phyloP scores from a whole-genome alignment of 92 coral and sea anemone species.

The Scolanthus callimorphus region DNA sequence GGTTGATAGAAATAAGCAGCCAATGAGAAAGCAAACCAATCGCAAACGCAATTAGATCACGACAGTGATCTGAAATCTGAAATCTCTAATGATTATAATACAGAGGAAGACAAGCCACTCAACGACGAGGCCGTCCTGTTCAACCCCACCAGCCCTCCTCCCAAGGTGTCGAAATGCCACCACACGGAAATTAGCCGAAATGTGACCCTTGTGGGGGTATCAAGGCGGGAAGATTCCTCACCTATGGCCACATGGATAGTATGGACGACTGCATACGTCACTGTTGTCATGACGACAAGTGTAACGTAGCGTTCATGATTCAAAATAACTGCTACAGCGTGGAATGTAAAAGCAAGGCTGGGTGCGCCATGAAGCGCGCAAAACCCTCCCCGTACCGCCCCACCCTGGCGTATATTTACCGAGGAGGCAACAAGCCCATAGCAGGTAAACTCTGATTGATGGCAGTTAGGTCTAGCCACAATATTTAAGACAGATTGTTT shows the following conservation, averaged over 20 bases:
- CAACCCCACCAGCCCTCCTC: constrained; percentile 12
- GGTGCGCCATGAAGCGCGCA: constrained; percentile 83
- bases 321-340: constrained; percentile 86
- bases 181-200: constrained; percentile 75
- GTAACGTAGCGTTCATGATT: constrained; percentile 90
- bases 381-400: constrained; percentile 77
- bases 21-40: too few species aligned
- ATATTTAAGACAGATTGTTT: too few species aligned
- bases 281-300: constrained; percentile 89
- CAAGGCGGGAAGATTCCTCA: constrained; percentile 86
- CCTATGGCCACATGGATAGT: constrained; percentile 65
- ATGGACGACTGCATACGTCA: constrained; percentile 82
- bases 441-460: constrained; percentile 59
- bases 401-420: constrained; percentile 77
- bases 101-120: not conserved
- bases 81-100: not conserved
- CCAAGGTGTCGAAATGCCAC: constrained; percentile 49
- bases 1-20: too few species aligned
- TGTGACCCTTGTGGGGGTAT: constrained; percentile 88
- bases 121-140: constrained; percentile 8
- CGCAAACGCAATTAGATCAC: too few species aligned
- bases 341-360: constrained; percentile 60
- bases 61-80: too few species aligned
- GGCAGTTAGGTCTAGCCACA: too few species aligned
- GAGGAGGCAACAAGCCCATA: constrained; percentile 65